Evolutionary conservation across 2,888 invertebrate genomes (phyloP), one percentile per base, ranked within the genome.

Genomic region (Minunthozetes semirufus): DNA sequence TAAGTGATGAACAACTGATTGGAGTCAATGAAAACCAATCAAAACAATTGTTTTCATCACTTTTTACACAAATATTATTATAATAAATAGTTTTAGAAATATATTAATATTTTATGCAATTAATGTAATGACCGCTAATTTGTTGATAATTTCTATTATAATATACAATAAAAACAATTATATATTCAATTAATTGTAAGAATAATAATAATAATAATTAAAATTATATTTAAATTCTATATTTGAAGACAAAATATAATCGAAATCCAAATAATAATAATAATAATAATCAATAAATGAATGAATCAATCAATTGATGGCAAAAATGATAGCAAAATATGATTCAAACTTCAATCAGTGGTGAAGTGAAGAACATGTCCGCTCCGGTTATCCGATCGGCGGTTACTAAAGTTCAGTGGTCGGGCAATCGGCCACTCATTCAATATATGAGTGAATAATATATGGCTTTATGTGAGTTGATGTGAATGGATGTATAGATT

Each of bases 41-140:
- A n/a, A 56, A 22, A 56, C 56, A 19, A 56, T 22, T 11, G 9
- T 9, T 56, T 29, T 27, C 61, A 61, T n/a, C 61, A 61, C 29
- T 29, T 61, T 17, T 15, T 33, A 2, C 59, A 61, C 13, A 33
- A 61, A 9, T 27, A 61, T 61, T 27, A 61, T 61, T 22, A 56
- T 22, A 56, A 56, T 50, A 50, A 50, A 59, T 59, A 59, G 19
- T 59, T 59, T 56, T 27, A 61, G 61, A 61, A 61, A 61, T 61
- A 61, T 61, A 29, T 33, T 61, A 61, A 13, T 59, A 27, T 59
- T 33, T 61, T 13, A 42, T 42, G 11, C 42, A 42, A 42, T 42
- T 29, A 61, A 61, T 29, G 33, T 61, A 29, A 29, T 61, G 29
- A 29, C 61, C 61, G 29, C 29, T 61, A 61, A 61, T 13, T 42